These are phyloP conservation scores for Hypotaenidia okinawae DNA, from an alignment of 2,797 vertebrate species.

Conservation along the genomic window DNA sequence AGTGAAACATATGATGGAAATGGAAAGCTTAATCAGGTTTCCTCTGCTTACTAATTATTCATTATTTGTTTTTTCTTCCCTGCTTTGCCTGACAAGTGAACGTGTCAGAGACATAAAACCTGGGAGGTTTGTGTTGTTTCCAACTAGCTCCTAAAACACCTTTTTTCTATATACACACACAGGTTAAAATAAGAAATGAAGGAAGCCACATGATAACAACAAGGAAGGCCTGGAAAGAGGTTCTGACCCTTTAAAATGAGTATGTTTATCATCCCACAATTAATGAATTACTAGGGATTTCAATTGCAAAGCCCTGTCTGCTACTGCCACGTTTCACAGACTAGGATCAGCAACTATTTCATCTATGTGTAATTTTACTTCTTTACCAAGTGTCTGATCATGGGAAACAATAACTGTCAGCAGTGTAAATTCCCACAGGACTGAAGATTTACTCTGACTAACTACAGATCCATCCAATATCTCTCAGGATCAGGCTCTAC, in stretches of 20 bases:
- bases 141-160: neutral
- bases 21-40: slow-evolving; percentile 46
- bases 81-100: slow-evolving; percentile 28
- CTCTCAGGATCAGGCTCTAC: slow-evolving; percentile 56
- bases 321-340: neutral
- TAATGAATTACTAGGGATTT: slow-evolving; percentile 45
- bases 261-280: neutral
- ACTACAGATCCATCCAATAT: slow-evolving; percentile 48
- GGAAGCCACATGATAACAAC: neutral
- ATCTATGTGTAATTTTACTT: slow-evolving; percentile 45
- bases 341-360: slow-evolving; percentile 32
- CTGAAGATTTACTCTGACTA: slow-evolving; percentile 56
- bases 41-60: slow-evolving; percentile 40
- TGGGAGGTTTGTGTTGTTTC: slow-evolving; percentile 4
- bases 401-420: slow-evolving; percentile 61
- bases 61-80: neutral
- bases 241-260: slow-evolving; percentile 4
- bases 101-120: neutral
- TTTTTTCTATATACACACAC: neutral
- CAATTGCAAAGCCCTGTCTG: slow-evolving; percentile 34
- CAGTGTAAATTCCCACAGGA: slow-evolving; percentile 38
- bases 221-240: neutral
- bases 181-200: slow-evolving; percentile 29
- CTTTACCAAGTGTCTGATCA: slow-evolving; percentile 54
- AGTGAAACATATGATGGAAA: slow-evolving; percentile 42